Percentiles rank a stretch among this genome's conserved stretches.
These are phyloP conservation scores for Autographa gamma DNA, from an alignment of 2,888 invertebrate species.

Conservation along the genomic window DNA sequence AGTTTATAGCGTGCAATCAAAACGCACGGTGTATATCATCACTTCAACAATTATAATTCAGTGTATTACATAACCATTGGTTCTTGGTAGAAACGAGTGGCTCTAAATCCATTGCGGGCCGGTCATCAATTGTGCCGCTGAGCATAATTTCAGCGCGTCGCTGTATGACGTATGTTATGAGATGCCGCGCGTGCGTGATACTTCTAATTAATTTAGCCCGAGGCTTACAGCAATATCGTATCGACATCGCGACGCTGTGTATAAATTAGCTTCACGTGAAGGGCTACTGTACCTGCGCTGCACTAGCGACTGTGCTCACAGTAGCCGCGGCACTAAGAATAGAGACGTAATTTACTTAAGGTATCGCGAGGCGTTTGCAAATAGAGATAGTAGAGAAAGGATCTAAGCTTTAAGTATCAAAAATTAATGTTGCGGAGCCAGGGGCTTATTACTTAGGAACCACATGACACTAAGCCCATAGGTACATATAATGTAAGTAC, in stretches of 20 bases:
- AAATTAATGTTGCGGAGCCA: too few relatives aligned
- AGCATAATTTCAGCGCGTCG: slow-evolving; percentile 20
- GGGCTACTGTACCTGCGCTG: slow-evolving; percentile 27
- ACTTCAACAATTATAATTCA: slow-evolving; percentile 9
- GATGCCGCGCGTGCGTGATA: slow-evolving; percentile 25
- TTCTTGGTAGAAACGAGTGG: slow-evolving; percentile 11
- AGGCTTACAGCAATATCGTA: slow-evolving; percentile 57
- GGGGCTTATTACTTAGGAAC: too few relatives aligned
- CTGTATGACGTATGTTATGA: slow-evolving; percentile 30
- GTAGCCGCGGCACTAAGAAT: background rate
- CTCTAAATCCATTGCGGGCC: slow-evolving; percentile 23
- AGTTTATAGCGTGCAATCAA: slow-evolving; percentile 7
- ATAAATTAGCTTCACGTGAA: slow-evolving; percentile 39
- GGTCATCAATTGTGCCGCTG: slow-evolving; percentile 19
- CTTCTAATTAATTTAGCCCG: slow-evolving; percentile 74
- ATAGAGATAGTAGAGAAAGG: background rate
- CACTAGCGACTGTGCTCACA: slow-evolving; percentile 11
- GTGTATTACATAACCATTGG: slow-evolving; percentile 1
- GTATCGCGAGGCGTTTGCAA: background rate
- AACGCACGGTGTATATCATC: slow-evolving; percentile 12
- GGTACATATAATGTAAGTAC: background rate
- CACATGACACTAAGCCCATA: too few relatives aligned
- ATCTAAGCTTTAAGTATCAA: too few relatives aligned
- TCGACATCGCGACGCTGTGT: slow-evolving; percentile 27
- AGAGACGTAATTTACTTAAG: background rate